phyloP scores from a whole-genome alignment of 1,140 invertebrate genomes.

The Zelostemma sp. region DNA sequence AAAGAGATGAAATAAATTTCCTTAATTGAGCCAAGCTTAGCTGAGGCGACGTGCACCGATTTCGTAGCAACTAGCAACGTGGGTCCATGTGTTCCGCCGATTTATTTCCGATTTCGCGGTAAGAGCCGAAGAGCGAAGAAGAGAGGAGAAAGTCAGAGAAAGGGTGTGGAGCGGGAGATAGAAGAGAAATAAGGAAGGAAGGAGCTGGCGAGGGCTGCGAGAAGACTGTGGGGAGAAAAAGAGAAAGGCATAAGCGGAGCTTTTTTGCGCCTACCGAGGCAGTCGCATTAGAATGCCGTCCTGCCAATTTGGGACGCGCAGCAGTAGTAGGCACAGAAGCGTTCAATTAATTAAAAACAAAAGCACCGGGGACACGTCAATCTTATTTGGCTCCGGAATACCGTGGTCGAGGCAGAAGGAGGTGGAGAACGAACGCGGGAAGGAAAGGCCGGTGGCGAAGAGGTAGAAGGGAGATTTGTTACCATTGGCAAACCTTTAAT shows the following conservation, averaged over 20 bases:
- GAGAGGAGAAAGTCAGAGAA: slow-evolving; percentile 6
- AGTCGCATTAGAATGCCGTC: slow-evolving; percentile 61
- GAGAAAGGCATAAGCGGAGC: slow-evolving; percentile 47
- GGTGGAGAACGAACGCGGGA: slow-evolving; percentile 5
- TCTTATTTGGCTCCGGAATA: slow-evolving; percentile 60
- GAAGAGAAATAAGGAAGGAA: slow-evolving; percentile 13
- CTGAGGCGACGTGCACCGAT: slow-evolving; percentile 43
- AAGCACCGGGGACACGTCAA: slow-evolving; percentile 63
- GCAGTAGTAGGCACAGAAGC: slow-evolving; percentile 46
- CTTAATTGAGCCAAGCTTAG: slow-evolving; percentile 53
- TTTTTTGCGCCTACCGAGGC: slow-evolving; percentile 58
- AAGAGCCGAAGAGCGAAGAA: slow-evolving; percentile 14
- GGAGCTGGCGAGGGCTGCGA: slow-evolving; percentile 33
- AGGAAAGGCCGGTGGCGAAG: slow-evolving; percentile 21
- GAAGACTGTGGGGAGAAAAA: slow-evolving; percentile 35
- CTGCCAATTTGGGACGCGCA: slow-evolving; percentile 61
- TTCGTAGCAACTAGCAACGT: slow-evolving; percentile 37
- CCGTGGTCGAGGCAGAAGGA: slow-evolving; percentile 32
- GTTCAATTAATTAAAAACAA: slow-evolving; percentile 66
- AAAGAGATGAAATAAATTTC: slow-evolving; percentile 56
- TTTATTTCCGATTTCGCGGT: slow-evolving; percentile 55
- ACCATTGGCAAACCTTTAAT: slow-evolving; percentile 57
- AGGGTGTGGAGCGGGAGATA: slow-evolving; percentile 12
- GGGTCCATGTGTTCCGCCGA: slow-evolving; percentile 29
- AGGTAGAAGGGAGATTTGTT: slow-evolving; percentile 55